A percentile compares a stretch with the other conserved stretches of the same genome.
Evolutionary conservation across 2,113 vertebrate species (phyloP).

Genomic region (Sialia sialis): DNA sequence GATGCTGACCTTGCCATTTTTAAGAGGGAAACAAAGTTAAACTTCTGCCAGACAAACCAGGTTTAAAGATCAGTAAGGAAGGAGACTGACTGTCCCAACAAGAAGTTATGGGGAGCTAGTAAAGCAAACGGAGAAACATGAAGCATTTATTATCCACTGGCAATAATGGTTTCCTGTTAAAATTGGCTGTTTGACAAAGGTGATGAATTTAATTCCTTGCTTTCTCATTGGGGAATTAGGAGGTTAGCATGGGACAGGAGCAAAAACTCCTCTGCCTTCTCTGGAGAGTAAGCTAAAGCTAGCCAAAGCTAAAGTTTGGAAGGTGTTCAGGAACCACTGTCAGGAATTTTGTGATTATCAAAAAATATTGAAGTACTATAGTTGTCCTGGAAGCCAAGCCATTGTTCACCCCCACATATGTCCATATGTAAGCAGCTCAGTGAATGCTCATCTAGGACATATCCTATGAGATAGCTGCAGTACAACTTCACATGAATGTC

Average conservation of each 20-base stretch:
- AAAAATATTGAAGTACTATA: background rate
- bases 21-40: background rate
- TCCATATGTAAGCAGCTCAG: background rate
- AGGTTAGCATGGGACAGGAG: slow-evolving; percentile 9
- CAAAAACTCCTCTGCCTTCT: background rate
- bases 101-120: slow-evolving; percentile 10
- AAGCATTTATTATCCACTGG: slow-evolving; percentile 48
- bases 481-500: background rate
- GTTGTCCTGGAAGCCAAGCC: background rate
- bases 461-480: background rate
- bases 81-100: slow-evolving; percentile 3
- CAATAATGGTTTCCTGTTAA: slow-evolving; percentile 54
- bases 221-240: background rate
- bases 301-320: slow-evolving; percentile 9
- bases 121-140: background rate
- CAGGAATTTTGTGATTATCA: background rate
- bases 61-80: slow-evolving; percentile 5
- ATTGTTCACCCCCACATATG: background rate
- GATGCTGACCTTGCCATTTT: background rate
- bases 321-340: background rate
- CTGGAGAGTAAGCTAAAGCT: background rate
- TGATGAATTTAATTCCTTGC: slow-evolving; percentile 30
- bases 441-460: background rate
- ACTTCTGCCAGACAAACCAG: background rate
- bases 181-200: slow-evolving; percentile 40